These are phyloP conservation scores for Acanthaster planci DNA, from an alignment of 35 echinoderm and acorn worm species.

Conservation along the genomic window DNA sequence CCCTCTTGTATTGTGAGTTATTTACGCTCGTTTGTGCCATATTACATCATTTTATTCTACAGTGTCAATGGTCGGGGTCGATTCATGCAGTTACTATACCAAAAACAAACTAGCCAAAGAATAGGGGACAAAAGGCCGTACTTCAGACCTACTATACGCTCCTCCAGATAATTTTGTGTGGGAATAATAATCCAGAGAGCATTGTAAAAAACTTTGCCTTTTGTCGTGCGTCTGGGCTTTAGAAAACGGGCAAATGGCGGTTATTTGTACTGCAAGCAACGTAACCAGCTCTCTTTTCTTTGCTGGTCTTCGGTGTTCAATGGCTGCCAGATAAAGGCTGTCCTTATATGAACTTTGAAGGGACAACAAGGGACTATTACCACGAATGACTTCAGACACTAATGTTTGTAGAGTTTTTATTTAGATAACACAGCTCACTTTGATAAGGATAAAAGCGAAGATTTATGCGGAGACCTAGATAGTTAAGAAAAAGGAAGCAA, in stretches of 20 bases:
- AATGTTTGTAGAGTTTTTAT: background rate
- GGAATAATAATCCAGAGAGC: slow-evolving; percentile 13
- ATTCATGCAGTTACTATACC: slow-evolving; percentile 22
- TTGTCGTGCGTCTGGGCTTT: slow-evolving; percentile 32
- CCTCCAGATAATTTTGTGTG: slow-evolving; percentile 29
- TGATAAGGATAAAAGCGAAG: slow-evolving; percentile 13
- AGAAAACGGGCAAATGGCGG: slow-evolving; percentile 7
- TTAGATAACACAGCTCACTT: background rate
- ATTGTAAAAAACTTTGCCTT: slow-evolving; percentile 11
- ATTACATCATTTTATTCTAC: slow-evolving; percentile 24
- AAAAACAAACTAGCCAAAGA: slow-evolving; percentile 29
- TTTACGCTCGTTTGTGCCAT: background rate
- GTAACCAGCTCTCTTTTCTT: background rate
- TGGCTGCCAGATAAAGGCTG: slow-evolving; percentile 17
- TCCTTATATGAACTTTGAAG: slow-evolving; percentile 5
- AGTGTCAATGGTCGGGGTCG: slow-evolving; percentile 14
- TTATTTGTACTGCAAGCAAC: slow-evolving; percentile 17
- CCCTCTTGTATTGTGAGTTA: background rate
- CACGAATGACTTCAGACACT: slow-evolving; percentile 7
- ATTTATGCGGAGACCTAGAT: background rate
- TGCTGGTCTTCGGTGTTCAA: background rate
- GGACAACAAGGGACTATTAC: background rate
- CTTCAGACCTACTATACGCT: slow-evolving; percentile 17
- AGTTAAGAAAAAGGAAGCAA: no score
- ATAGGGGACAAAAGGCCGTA: slow-evolving; percentile 10